Conservation (phyloP, 1,140 invertebrate genomes). For the Lordiphosa stackelbergi region DNA sequence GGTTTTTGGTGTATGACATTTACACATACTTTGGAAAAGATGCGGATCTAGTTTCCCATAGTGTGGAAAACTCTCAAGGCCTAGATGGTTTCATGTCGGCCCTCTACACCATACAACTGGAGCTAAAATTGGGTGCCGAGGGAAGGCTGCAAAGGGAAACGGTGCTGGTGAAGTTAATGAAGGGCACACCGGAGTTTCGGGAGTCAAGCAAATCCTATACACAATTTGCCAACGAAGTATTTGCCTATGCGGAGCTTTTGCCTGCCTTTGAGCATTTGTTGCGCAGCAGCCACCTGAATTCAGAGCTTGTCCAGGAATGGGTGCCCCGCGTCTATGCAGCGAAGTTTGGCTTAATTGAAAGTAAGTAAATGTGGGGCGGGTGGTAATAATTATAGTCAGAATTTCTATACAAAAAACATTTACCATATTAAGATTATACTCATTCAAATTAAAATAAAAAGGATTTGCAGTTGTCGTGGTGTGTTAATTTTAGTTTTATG, state of each 20-base stretch:
- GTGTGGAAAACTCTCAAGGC: slow-evolving; percentile 48
- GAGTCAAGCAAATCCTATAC: slow-evolving; percentile 59
- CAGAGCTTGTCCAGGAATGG: slow-evolving; percentile 38
- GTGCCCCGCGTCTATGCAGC: slow-evolving; percentile 53
- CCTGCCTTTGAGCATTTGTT: slow-evolving; percentile 62
- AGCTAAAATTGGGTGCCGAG: slow-evolving; percentile 25
- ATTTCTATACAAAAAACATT: no score
- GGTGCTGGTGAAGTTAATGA: slow-evolving; percentile 71
- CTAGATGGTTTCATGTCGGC: slow-evolving; percentile 75
- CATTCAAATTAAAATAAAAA: no score
- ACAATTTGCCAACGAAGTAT: slow-evolving; percentile 69
- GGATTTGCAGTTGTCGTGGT: no score
- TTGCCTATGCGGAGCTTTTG: slow-evolving; percentile 55
- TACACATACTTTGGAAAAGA: slow-evolving; percentile 45
- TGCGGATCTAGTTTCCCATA: slow-evolving; percentile 33
- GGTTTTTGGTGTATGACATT: slow-evolving; percentile 55
- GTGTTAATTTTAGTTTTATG: no score
- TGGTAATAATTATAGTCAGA: no score
- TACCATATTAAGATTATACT: no score
- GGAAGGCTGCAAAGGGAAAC: slow-evolving; percentile 28
- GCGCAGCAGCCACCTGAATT: slow-evolving; percentile 38
- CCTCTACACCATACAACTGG: slow-evolving; percentile 58
- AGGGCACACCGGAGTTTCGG: slow-evolving; percentile 57
- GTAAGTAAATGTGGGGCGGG: slow-evolving; percentile 15
- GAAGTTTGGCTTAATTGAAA: slow-evolving; percentile 50